Conservation (phyloP, 2,888 invertebrate genomes). For the Eupithecia vulgata region DNA sequence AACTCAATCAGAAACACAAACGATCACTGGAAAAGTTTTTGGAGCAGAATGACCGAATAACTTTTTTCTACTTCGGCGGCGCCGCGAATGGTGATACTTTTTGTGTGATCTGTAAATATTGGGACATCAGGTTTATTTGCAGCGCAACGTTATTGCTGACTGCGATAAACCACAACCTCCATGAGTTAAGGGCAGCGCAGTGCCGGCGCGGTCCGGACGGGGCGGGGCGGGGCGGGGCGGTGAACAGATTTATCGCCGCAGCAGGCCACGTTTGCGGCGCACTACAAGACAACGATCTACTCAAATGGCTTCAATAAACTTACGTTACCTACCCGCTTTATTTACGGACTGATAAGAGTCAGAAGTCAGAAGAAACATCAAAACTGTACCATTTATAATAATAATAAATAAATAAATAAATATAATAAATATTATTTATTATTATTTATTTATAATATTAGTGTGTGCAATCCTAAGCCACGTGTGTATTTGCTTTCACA, state of each 20-base stretch:
- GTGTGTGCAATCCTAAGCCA: background rate
- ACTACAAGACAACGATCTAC: slow-evolving; percentile 20
- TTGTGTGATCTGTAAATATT: background rate
- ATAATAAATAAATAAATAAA: no score
- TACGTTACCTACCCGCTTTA: background rate
- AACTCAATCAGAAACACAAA: background rate
- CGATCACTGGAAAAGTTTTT: slow-evolving; percentile 6
- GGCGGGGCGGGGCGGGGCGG: background rate
- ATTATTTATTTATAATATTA: no score
- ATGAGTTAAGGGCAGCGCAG: background rate
- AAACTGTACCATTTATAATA: no score
- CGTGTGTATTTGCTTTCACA: background rate
- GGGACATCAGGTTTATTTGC: slow-evolving; percentile 4
- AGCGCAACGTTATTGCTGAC: background rate
- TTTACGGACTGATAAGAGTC: no score
- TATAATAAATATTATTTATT: no score
- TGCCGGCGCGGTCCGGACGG: background rate
- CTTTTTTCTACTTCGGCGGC: background rate
- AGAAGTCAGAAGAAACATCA: no score
- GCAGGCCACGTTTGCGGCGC: slow-evolving; percentile 11
- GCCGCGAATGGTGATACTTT: slow-evolving; percentile 3
- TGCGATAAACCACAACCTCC: slow-evolving; percentile 5
- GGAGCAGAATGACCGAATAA: background rate
- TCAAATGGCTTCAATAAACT: slow-evolving; percentile 23
- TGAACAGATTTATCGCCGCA: slow-evolving; percentile 22